phyloP scores from a whole-genome alignment of 1,140 invertebrate species.

The Hylaeus anthracinus region DNA sequence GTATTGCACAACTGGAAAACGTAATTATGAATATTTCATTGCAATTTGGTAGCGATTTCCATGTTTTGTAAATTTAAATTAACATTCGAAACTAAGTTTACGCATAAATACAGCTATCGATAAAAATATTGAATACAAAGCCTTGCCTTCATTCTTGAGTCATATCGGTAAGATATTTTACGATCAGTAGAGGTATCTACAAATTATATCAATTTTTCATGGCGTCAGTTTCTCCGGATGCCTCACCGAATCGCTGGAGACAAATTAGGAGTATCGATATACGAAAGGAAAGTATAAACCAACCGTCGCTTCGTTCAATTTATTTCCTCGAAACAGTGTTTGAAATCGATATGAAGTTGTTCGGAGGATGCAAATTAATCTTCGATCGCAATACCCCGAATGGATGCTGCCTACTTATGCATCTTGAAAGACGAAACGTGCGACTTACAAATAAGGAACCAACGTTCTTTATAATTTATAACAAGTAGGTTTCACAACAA shows the following conservation, averaged over 20 bases:
- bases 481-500: slow-evolving; percentile 74
- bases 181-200: neutral
- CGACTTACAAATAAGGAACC: slow-evolving; percentile 47
- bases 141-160: neutral
- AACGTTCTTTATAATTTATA: slow-evolving; percentile 74
- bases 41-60: no score
- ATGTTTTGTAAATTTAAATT: no score
- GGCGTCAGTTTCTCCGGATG: slow-evolving; percentile 5
- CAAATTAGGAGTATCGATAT: slow-evolving; percentile 11
- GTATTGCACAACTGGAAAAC: no score
- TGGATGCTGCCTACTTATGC: slow-evolving; percentile 39
- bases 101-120: no score
- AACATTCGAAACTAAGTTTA: no score
- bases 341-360: slow-evolving; percentile 40
- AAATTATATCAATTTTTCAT: neutral
- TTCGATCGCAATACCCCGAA: slow-evolving; percentile 22
- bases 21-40: no score
- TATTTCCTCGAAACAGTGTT: slow-evolving; percentile 5
- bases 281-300: neutral
- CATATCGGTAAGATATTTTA: slow-evolving; percentile 6
- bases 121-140: neutral
- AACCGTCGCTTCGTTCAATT: neutral
- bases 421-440: slow-evolving; percentile 53
- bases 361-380: slow-evolving; percentile 42
- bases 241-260: neutral